These are phyloP conservation scores for Nebria brevicollis DNA, from an alignment of 2,888 invertebrate genomes.

Conservation along the genomic window DNA sequence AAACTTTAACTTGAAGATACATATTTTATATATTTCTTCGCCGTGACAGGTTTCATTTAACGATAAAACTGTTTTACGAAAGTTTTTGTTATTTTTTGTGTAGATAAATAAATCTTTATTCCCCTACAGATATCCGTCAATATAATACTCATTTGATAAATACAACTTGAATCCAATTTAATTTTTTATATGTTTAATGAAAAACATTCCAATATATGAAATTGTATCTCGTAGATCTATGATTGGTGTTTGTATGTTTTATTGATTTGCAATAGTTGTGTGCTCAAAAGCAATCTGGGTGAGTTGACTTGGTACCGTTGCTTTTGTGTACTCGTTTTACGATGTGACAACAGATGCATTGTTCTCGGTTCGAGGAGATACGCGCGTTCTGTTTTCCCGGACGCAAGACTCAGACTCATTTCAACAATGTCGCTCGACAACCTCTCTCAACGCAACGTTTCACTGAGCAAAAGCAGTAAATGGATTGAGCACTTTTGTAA, in stretches of 20 bases:
- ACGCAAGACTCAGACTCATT: neutral
- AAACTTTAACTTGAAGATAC: too few species aligned
- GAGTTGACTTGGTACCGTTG: slow-evolving; percentile 36
- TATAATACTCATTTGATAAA: slow-evolving; percentile 22
- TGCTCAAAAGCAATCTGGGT: slow-evolving; percentile 41
- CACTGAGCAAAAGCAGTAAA: slow-evolving; percentile 41
- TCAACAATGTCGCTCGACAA: neutral
- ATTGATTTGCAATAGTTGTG: slow-evolving; percentile 44
- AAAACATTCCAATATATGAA: neutral
- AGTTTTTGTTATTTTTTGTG: slow-evolving; percentile 17
- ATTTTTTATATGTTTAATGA: slow-evolving; percentile 3
- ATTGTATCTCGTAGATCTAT: neutral
- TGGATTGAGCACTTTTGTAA: slow-evolving; percentile 47
- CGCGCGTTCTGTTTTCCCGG: neutral
- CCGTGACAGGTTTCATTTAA: slow-evolving; percentile 33
- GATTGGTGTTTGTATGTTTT: neutral
- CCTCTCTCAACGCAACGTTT: slow-evolving; percentile 25
- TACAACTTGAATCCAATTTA: slow-evolving; percentile 18
- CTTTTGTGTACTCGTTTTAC: slow-evolving; percentile 45
- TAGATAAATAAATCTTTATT: slow-evolving; percentile 38
- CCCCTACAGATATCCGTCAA: slow-evolving; percentile 32
- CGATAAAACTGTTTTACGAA: slow-evolving; percentile 16
- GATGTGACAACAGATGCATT: slow-evolving; percentile 40
- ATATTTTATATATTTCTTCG: slow-evolving; percentile 31
- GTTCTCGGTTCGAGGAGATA: slow-evolving; percentile 27